These are phyloP conservation scores for Rhodinocichla rosea DNA, from an alignment of 2,113 vertebrate species.

Conservation along the genomic window DNA sequence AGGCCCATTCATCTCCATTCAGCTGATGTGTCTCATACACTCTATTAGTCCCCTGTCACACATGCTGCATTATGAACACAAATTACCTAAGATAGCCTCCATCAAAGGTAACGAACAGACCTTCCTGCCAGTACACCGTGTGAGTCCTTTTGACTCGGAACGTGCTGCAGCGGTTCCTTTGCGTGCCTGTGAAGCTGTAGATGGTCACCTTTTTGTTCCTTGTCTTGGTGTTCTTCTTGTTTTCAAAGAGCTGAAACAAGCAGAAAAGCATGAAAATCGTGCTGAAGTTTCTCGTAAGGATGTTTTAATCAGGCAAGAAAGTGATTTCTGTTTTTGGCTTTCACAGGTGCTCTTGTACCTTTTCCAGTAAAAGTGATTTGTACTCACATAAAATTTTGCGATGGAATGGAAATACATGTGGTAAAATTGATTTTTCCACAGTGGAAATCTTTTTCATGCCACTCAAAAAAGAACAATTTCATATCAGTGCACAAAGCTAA, in stretches of 20 bases:
- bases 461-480: neutral
- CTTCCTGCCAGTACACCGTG: constrained; percentile 85
- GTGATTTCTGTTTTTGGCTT: neutral
- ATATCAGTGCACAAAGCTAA: neutral
- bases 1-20: constrained; percentile 36
- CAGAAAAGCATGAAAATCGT: neutral
- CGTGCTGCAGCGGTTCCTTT: constrained; percentile 92
- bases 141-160: constrained; percentile 89
- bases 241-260: constrained; percentile 85
- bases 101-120: constrained; percentile 87
- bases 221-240: constrained; percentile 76
- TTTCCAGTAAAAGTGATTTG: neutral
- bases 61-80: constrained; percentile 40
- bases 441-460: neutral
- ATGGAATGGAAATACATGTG: neutral
- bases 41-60: constrained; percentile 11
- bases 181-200: constrained; percentile 88
- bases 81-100: constrained; percentile 94
- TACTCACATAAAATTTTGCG: neutral
- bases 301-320: neutral
- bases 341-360: neutral
- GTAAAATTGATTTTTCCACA: neutral
- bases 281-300: neutral
- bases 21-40: neutral
- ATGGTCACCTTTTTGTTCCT: constrained; percentile 80